Evolutionary conservation across 1,140 invertebrate genomes (phyloP).

Genomic region (Hetaerina americana): DNA sequence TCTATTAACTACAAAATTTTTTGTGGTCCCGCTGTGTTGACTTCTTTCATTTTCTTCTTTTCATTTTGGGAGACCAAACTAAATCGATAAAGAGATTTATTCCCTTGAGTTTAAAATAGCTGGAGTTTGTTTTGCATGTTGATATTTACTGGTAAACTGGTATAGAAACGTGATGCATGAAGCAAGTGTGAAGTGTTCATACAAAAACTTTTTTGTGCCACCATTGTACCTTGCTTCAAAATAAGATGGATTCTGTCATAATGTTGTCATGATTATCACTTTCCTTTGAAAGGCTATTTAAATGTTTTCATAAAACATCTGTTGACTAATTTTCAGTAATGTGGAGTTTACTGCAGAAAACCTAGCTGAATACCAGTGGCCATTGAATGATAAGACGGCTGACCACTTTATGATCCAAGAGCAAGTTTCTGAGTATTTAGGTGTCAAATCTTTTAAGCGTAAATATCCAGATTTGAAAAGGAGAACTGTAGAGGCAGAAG

Average conservation of each 20-base stretch:
- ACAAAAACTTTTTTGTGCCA: no score
- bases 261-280: not conserved
- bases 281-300: not conserved
- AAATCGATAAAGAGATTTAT: no score
- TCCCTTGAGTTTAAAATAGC: no score
- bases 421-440: constrained; percentile 82
- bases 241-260: not conserved
- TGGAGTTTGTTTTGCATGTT: no score
- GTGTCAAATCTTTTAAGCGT: constrained; percentile 88
- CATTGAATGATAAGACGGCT: constrained; percentile 41
- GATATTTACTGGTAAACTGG: no score
- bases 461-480: constrained; percentile 85
- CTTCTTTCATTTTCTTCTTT: no score
- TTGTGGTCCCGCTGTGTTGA: no score
- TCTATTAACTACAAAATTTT: no score
- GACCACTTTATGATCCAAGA: constrained; percentile 71
- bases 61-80: no score
- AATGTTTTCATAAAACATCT: not conserved
- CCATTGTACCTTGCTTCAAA: not conserved
- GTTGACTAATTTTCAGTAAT: not conserved
- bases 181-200: no score
- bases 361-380: constrained; percentile 91
- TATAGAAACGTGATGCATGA: no score
- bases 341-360: constrained; percentile 64
- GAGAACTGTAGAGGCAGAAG: constrained; percentile 73